phyloP scores from a whole-genome alignment of 2,113 vertebrate species.

The Vireo altiloquus region DNA sequence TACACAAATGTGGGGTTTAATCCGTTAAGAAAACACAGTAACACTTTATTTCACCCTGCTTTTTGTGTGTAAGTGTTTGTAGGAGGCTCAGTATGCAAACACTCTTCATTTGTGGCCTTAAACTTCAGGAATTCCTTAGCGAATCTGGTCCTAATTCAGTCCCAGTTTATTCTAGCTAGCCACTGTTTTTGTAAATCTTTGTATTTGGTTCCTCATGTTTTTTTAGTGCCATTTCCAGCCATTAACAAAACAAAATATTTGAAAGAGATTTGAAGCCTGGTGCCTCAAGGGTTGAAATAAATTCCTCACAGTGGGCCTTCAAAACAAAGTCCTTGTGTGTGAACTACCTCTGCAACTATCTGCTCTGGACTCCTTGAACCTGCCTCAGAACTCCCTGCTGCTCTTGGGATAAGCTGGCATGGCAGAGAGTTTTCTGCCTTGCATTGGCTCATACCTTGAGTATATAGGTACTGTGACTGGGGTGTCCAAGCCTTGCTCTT shows the following conservation, averaged over 20 bases:
- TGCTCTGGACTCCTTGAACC: background rate
- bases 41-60: background rate
- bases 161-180: background rate
- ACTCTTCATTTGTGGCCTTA: background rate
- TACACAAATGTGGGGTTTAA: background rate
- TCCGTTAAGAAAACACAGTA: background rate
- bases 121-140: background rate
- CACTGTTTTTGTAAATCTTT: background rate
- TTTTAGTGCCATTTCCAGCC: background rate
- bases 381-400: background rate
- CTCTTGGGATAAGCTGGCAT: background rate
- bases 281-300: background rate
- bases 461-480: background rate
- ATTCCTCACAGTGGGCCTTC: background rate
- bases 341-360: background rate
- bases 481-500: background rate
- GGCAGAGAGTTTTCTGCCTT: background rate
- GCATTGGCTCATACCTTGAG: background rate
- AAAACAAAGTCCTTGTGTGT: background rate
- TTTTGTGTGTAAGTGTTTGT: background rate
- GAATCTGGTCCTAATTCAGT: background rate
- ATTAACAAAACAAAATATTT: background rate
- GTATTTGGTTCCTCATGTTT: background rate
- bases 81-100: background rate
- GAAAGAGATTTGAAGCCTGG: background rate